Evolutionary conservation across 2,113 vertebrate species (phyloP).

Genomic region (Callipepla squamata): DNA sequence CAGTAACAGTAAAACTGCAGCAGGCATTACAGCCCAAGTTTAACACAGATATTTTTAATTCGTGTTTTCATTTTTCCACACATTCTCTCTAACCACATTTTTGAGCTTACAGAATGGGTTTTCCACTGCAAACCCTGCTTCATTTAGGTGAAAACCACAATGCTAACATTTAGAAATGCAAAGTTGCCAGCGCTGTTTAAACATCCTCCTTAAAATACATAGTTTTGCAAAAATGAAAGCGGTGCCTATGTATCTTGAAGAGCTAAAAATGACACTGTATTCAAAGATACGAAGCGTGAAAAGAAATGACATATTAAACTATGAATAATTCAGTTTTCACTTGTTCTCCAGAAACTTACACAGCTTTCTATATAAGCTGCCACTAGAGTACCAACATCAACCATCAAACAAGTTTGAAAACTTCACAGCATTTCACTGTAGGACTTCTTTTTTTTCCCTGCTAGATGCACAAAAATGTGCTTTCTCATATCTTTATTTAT

Average conservation of each 20-base stretch:
- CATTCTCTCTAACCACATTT: neutral
- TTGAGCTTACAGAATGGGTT: neutral
- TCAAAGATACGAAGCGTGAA: constrained; percentile 27
- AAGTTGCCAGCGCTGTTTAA: constrained; percentile 22
- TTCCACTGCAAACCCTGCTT: constrained; percentile 13
- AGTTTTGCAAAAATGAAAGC: constrained; percentile 27
- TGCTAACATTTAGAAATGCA: constrained; percentile 34
- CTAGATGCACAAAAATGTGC: neutral
- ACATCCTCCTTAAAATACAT: constrained; percentile 2
- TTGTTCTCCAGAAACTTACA: neutral
- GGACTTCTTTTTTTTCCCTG: neutral
- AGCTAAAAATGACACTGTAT: constrained; percentile 38
- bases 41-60: constrained; percentile 18
- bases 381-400: neutral
- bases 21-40: neutral
- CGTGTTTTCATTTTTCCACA: neutral
- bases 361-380: neutral
- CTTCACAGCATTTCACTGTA: neutral
- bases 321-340: neutral
- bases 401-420: neutral
- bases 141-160: constrained; percentile 55
- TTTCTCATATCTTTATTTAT: neutral
- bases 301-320: constrained; percentile 29
- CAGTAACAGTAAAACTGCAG: neutral
- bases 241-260: constrained; percentile 8